Percentiles rank a stretch among this genome's conserved stretches.
Evolutionary conservation across 2,888 invertebrate species (phyloP).

Genomic region (Thereva unica): DNA sequence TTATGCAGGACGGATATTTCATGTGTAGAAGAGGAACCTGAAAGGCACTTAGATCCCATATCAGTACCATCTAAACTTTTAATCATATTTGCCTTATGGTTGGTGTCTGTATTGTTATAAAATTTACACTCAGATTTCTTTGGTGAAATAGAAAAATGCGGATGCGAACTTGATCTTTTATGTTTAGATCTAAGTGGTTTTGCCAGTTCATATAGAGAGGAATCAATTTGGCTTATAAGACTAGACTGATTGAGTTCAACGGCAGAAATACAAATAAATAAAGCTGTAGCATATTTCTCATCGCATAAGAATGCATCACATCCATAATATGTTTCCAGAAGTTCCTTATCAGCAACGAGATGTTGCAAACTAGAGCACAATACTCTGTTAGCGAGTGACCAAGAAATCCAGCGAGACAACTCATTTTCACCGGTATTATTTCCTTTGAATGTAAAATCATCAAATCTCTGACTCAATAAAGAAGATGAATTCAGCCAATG

Average conservation of each 20-base stretch:
- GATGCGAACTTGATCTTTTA: slow-evolving; percentile 62
- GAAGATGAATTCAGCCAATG: slow-evolving; percentile 38
- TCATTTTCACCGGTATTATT: slow-evolving; percentile 5
- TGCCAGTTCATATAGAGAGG: slow-evolving; percentile 53
- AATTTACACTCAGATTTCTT: slow-evolving; percentile 12
- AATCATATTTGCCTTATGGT: too few species aligned
- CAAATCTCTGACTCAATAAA: slow-evolving; percentile 2
- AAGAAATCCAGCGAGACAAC: slow-evolving; percentile 9
- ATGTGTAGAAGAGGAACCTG: too few species aligned
- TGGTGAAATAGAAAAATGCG: slow-evolving; percentile 60
- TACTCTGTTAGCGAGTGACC: slow-evolving; percentile 23
- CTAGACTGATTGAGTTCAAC: slow-evolving; percentile 67
- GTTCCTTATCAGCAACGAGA: slow-evolving; percentile 66
- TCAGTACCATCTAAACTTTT: too few species aligned
- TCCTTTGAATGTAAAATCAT: slow-evolving; percentile 14
- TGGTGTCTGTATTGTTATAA: too few species aligned
- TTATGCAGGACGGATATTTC: not conserved
- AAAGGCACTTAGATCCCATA: not conserved
- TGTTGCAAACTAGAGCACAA: slow-evolving; percentile 61
- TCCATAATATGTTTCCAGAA: slow-evolving; percentile 64
- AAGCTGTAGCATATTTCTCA: slow-evolving; percentile 64
- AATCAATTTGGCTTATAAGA: slow-evolving; percentile 66
- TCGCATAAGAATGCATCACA: slow-evolving; percentile 65
- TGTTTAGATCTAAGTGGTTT: slow-evolving; percentile 47
- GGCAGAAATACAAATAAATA: slow-evolving; percentile 66